These are phyloP conservation scores for Cryptops parisi DNA, from an alignment of 2,888 invertebrate genomes.

Conservation along the genomic window DNA sequence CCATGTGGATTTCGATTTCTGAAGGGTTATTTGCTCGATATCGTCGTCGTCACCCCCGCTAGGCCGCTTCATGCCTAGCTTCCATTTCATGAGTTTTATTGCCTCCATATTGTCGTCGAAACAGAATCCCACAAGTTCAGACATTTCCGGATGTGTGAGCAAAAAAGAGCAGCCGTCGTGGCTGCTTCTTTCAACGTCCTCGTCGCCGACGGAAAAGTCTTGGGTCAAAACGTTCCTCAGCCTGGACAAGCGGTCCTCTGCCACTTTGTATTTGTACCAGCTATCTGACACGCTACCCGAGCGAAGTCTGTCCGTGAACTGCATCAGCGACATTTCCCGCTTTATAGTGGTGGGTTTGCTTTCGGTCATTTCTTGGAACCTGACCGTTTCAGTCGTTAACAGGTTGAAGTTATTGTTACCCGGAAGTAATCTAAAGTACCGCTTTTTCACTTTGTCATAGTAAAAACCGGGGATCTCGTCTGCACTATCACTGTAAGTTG, in stretches of 20 bases:
- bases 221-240: not conserved
- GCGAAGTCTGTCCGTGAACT: not conserved
- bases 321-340: not conserved
- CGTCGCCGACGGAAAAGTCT: not conserved
- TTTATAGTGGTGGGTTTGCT: not conserved
- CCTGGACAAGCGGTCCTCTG: not conserved
- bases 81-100: not conserved
- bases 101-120: not conserved
- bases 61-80: not conserved
- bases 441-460: not conserved
- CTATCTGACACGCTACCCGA: not conserved
- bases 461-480: conserved; percentile 5
- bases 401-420: not conserved
- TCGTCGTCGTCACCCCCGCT: not conserved
- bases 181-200: not conserved
- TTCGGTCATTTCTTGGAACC: not conserved
- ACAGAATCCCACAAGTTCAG: not conserved
- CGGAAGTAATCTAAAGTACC: not conserved
- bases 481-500: no score
- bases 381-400: not conserved
- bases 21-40: not conserved
- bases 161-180: not conserved
- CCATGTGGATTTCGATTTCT: not conserved
- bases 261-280: not conserved
- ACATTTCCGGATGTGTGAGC: not conserved